A percentile compares a stretch with the other conserved stretches of the same genome.
Conservation (phyloP, 2,888 invertebrate genomes). For the Tanytarsus gracilentus region DNA sequence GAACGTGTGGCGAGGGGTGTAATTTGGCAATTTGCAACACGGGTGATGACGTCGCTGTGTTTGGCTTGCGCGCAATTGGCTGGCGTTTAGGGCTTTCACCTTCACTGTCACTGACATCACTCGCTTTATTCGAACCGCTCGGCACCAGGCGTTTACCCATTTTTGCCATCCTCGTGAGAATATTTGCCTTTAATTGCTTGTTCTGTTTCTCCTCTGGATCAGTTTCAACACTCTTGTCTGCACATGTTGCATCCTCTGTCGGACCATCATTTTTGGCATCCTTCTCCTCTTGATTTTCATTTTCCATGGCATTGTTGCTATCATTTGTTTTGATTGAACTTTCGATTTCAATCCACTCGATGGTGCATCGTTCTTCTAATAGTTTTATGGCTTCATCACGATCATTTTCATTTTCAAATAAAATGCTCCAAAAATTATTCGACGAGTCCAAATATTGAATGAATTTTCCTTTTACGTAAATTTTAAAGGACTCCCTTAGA, state of each 20-base stretch:
- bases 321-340: constrained; percentile 19
- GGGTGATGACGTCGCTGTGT: not conserved
- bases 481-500: constrained; percentile 31
- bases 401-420: constrained; percentile 42
- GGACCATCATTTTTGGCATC: constrained; percentile 7
- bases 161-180: constrained; percentile 50
- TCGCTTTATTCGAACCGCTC: constrained; percentile 39
- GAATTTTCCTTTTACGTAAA: constrained; percentile 34
- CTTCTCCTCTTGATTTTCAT: not conserved
- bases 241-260: constrained; percentile 1
- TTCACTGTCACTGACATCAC: constrained; percentile 33
- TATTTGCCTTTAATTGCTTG: constrained; percentile 38
- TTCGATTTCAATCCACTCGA: constrained; percentile 13
- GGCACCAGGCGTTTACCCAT: constrained; percentile 48
- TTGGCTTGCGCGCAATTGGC: not conserved
- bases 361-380: constrained; percentile 32
- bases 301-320: not conserved
- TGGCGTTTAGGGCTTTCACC: constrained; percentile 22
- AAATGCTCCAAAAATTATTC: constrained; percentile 48
- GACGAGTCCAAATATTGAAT: constrained; percentile 45
- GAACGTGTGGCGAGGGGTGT: constrained; percentile 10
- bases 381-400: constrained; percentile 38
- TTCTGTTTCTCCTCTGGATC: constrained; percentile 27
- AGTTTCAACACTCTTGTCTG: constrained; percentile 29
- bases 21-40: constrained; percentile 16